These are phyloP conservation scores for Adineta ricciae DNA, from an alignment of 2,888 invertebrate genomes.

Conservation along the genomic window DNA sequence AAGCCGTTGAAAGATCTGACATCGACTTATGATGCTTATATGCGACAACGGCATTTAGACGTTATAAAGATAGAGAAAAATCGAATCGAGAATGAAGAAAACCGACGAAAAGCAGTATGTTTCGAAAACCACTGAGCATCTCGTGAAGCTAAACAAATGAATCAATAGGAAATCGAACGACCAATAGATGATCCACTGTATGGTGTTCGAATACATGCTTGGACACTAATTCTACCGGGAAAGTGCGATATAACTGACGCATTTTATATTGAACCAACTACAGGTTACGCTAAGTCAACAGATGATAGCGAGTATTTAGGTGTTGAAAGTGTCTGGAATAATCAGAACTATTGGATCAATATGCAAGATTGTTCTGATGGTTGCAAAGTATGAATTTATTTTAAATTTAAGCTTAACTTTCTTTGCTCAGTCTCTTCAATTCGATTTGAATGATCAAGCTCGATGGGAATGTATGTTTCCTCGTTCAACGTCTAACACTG, in stretches of 20 bases:
- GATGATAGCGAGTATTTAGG: slow-evolving; percentile 60
- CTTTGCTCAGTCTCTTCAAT: slow-evolving; percentile 17
- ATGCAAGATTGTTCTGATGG: slow-evolving; percentile 51
- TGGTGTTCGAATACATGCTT: slow-evolving; percentile 61
- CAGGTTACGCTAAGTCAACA: slow-evolving; percentile 60
- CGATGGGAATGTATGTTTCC: slow-evolving; percentile 50
- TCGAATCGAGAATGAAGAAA: slow-evolving; percentile 42
- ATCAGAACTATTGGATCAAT: slow-evolving; percentile 61
- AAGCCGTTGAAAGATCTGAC: slow-evolving; percentile 47
- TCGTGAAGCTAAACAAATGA: background rate
- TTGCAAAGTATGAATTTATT: slow-evolving; percentile 40
- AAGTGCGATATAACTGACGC: slow-evolving; percentile 57
- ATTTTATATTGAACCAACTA: slow-evolving; percentile 73
- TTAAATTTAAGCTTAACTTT: background rate
- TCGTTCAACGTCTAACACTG: slow-evolving; percentile 37
- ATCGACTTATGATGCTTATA: slow-evolving; percentile 45
- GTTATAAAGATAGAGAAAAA: slow-evolving; percentile 41
- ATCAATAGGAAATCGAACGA: slow-evolving; percentile 43
- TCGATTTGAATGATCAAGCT: slow-evolving; percentile 47
- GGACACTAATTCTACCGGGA: slow-evolving; percentile 65
- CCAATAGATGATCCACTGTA: slow-evolving; percentile 47
- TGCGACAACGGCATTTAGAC: slow-evolving; percentile 41
- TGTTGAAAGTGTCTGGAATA: slow-evolving; percentile 74
- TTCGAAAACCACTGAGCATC: slow-evolving; percentile 36
- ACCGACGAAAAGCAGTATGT: slow-evolving; percentile 38